A percentile compares a stretch with the other conserved stretches of the same genome.
Conservation (phyloP, 2,113 vertebrate species). For the Otocyon megalotis region DNA sequence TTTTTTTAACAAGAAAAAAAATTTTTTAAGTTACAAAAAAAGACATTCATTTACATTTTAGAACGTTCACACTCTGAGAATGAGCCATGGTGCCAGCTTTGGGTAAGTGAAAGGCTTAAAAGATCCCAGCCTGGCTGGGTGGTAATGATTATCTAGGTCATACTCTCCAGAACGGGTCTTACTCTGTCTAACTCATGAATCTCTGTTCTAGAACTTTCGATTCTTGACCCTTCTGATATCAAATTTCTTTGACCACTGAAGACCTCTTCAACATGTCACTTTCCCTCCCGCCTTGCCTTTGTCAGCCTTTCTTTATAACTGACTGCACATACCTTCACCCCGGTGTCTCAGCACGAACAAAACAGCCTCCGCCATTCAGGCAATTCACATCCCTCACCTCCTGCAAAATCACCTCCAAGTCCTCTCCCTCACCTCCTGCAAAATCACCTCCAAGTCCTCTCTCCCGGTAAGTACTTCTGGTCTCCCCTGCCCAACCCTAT, state of each 20-base stretch:
- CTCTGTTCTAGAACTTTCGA: not conserved
- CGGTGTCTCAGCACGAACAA: not conserved
- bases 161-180: not conserved
- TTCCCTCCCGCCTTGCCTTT: not conserved
- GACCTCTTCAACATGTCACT: not conserved
- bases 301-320: not conserved
- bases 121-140: not conserved
- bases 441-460: not conserved
- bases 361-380: not conserved
- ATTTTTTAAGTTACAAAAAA: constrained; percentile 13
- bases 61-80: constrained; percentile 19
- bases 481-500: not conserved
- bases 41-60: constrained; percentile 4
- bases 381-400: not conserved
- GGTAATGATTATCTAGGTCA: not conserved
- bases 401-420: not conserved
- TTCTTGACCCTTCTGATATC: not conserved
- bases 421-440: not conserved
- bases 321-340: not conserved
- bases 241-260: not conserved
- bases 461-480: not conserved
- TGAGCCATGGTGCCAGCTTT: not conserved
- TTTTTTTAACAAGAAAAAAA: not conserved
- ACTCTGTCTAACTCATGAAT: not conserved
- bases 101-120: constrained; percentile 31